phyloP scores from a whole-genome alignment of 2,888 invertebrate species.

The Pyrrhosoma nymphula region DNA sequence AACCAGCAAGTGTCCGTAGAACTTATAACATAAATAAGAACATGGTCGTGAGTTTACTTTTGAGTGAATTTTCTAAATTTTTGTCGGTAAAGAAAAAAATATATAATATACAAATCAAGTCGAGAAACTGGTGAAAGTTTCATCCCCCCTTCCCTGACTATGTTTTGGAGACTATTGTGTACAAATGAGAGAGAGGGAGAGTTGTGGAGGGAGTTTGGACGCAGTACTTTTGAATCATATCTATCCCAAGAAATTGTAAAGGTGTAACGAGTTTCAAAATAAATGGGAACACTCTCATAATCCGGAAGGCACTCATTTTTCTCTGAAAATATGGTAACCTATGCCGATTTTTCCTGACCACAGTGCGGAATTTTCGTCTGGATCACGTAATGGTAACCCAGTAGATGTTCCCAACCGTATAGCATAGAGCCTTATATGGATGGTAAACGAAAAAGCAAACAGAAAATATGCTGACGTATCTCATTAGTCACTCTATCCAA shows the following conservation, averaged over 20 bases:
- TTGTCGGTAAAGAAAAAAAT: constrained; percentile 16
- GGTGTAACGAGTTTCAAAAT: constrained; percentile 32
- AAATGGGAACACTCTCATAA: constrained; percentile 43
- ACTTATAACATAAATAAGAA: constrained; percentile 23
- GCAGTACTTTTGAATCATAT: constrained; percentile 42
- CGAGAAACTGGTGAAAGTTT: not conserved
- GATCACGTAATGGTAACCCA: no score
- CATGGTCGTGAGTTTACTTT: constrained; percentile 45
- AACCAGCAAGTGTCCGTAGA: constrained; percentile 26
- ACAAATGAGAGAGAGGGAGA: constrained; percentile 7
- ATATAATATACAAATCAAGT: not conserved
- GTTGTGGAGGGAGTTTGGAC: not conserved
- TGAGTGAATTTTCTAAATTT: constrained; percentile 60
- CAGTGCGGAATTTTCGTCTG: no score
- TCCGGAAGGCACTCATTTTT: not conserved
- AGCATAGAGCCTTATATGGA: no score
- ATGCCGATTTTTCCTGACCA: no score
- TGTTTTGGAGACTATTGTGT: constrained; percentile 55
- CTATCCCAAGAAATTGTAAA: constrained; percentile 60
- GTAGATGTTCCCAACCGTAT: no score
- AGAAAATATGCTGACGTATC: no score
- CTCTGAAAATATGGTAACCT: no score
- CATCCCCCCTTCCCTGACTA: not conserved
- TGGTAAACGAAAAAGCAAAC: no score
- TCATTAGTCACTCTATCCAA: no score